Conservation (phyloP, 2,113 vertebrate species). For the Pelecanoides urinatrix region DNA sequence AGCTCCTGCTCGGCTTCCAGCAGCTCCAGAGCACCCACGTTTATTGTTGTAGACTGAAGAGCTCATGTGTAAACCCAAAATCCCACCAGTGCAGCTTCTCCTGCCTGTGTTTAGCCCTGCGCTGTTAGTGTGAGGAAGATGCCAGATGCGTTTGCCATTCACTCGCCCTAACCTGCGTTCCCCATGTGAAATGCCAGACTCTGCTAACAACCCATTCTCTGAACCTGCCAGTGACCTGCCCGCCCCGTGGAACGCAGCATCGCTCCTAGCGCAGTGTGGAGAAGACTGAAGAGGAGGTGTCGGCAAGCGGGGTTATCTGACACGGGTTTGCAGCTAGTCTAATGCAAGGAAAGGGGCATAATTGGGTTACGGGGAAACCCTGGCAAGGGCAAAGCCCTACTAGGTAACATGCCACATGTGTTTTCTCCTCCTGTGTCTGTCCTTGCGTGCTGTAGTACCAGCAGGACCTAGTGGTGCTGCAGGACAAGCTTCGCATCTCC, state of each 20-base stretch:
- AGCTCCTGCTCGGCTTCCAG: not conserved
- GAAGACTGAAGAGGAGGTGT: constrained; percentile 28
- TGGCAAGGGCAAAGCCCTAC: not conserved
- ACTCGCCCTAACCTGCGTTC: constrained; percentile 3
- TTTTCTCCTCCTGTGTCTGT: constrained; percentile 59
- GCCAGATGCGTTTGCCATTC: not conserved
- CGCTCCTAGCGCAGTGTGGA: not conserved
- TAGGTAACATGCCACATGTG: not conserved
- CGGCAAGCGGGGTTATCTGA: not conserved
- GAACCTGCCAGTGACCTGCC: constrained; percentile 44
- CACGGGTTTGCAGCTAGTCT: constrained; percentile 32
- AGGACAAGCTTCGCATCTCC: constrained; percentile 93
- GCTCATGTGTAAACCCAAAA: not conserved
- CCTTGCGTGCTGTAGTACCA: constrained; percentile 76
- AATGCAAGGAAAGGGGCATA: not conserved
- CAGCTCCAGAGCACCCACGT: fast-evolving
- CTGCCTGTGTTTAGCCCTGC: not conserved
- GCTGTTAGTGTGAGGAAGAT: not conserved
- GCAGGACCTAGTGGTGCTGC: constrained; percentile 92
- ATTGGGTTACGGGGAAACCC: not conserved
- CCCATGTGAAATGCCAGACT: constrained; percentile 31
- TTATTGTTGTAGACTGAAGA: not conserved
- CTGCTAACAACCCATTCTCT: constrained; percentile 52
- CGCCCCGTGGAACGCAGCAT: not conserved
- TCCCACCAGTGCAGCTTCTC: not conserved